A percentile compares a stretch with the other conserved stretches of the same genome.
These are phyloP conservation scores for Poeciliopsis retropinna DNA, from an alignment of 2,113 vertebrate species.

Conservation along the genomic window DNA sequence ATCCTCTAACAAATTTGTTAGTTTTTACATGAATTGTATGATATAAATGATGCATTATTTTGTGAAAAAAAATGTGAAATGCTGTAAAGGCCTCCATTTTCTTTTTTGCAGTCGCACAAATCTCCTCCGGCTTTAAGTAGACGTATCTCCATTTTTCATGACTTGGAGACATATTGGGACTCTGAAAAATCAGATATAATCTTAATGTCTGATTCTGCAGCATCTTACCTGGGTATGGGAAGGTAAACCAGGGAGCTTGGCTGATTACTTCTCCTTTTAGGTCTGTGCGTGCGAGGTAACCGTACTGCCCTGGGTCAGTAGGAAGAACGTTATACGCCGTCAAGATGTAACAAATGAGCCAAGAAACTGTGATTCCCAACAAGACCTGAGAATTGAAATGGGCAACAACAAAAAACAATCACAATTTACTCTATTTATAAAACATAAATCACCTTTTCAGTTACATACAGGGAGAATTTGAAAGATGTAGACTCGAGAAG, in stretches of 20 bases:
- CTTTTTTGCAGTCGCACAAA: no score
- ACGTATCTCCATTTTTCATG: no score
- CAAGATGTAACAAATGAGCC: slow-evolving; percentile 89
- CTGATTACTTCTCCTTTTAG: slow-evolving; percentile 82
- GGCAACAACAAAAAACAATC: neutral
- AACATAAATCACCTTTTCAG: neutral
- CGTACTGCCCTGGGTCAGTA: slow-evolving; percentile 78
- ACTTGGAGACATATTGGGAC: no score
- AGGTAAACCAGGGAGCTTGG: slow-evolving; percentile 88
- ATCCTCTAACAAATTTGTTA: no score
- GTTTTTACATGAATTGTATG: no score
- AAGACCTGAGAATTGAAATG: slow-evolving; percentile 83
- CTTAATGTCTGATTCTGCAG: no score
- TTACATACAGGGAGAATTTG: slow-evolving; percentile 92
- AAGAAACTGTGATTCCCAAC: slow-evolving; percentile 89
- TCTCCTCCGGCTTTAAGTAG: no score
- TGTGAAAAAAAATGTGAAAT: no score
- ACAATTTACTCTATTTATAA: neutral
- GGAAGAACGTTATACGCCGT: slow-evolving; percentile 85
- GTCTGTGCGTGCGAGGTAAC: slow-evolving; percentile 90
- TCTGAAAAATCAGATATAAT: no score
- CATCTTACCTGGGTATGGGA: slow-evolving; percentile 92
- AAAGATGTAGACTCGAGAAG: slow-evolving; percentile 84
- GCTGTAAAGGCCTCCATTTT: no score
- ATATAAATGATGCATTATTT: no score